Evolutionary conservation across 2,797 vertebrate species (phyloP).

Genomic region (Pseudomugil gertrudae): DNA sequence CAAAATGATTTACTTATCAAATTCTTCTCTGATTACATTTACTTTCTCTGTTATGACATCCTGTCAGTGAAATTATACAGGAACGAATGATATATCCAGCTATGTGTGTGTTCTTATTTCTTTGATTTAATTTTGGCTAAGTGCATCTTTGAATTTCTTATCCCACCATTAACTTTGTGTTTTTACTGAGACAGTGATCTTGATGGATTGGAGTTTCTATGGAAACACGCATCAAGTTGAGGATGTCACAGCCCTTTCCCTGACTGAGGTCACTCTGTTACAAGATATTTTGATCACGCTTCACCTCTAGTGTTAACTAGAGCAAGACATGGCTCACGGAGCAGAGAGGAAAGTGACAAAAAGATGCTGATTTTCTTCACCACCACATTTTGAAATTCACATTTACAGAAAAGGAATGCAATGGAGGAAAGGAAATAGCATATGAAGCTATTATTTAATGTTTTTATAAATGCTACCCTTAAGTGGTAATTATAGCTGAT

Average conservation of each 20-base stretch:
- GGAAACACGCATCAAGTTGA: conserved; percentile 60
- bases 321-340: not conserved
- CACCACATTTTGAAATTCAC: not conserved
- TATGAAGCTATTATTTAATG: not conserved
- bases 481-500: not conserved
- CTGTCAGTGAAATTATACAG: conserved; percentile 17
- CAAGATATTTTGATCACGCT: conserved; percentile 46
- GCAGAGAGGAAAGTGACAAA: not conserved
- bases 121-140: conserved; percentile 29
- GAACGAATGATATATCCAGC: conserved; percentile 7
- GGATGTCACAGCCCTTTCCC: conserved; percentile 51
- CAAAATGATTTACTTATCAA: not conserved
- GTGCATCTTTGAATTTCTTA: not conserved
- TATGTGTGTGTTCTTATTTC: conserved; percentile 5
- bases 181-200: conserved; percentile 47
- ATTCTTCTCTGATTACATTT: conserved; percentile 17
- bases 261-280: conserved; percentile 45
- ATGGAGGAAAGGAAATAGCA: not conserved
- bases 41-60: conserved; percentile 1
- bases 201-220: conserved; percentile 64
- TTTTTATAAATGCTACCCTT: not conserved
- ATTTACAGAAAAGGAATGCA: not conserved
- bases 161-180: conserved; percentile 37
- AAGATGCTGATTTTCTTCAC: conserved; percentile 2
- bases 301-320: conserved; percentile 30